Evolutionary conservation across 2,113 vertebrate species (phyloP), one percentile per base, ranked within the genome.

Genomic region (Periophthalmodon schlosseri): DNA sequence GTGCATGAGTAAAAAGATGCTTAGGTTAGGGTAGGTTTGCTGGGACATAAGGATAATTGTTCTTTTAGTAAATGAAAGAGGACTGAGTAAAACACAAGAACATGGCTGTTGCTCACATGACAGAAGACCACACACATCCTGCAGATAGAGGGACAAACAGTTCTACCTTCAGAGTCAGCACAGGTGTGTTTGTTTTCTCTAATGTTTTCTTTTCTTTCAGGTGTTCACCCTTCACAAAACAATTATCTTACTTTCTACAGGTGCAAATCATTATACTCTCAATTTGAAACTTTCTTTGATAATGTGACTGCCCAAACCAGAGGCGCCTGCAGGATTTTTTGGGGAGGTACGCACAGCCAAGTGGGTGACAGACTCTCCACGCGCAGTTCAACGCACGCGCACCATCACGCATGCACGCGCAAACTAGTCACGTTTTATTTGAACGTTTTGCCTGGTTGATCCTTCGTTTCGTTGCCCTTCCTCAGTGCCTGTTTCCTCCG

Each of bases 141-240:
- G 69, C 70, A 82, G 71, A 83, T 73, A 84, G 16, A 75, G 52
- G 73, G 75, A 73, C 68, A 44, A 44, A 10, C 39, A 44, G 16
- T 75, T 73, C 11, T 33, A 75, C 74, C 74, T 77, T 74, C 68
- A 84, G 76, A 76, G 75, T 81, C 68, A 46, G 36, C 70, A 58
- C 76, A 80, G 84, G 78, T 84, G 75, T 74, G 82, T 85, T 80
- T 83, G 69, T 28, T 57, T 21, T 23, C n/a, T 34, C 24, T 16
- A 13, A 39, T 77, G 78, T 72, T 77, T 76, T 72, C 58, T 20
- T 21, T n/a, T 23, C 68, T 56, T 18, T 79, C 23, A 33, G 5
- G 11, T 24, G 14, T 4, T 16, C 60, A 63, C 24, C 20, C 21
- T 21, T 54, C 7, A 69, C 73, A 71, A 76, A 6, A 36, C 60